phyloP scores from a whole-genome alignment of 2,888 invertebrate species.

The Dugesia japonica region DNA sequence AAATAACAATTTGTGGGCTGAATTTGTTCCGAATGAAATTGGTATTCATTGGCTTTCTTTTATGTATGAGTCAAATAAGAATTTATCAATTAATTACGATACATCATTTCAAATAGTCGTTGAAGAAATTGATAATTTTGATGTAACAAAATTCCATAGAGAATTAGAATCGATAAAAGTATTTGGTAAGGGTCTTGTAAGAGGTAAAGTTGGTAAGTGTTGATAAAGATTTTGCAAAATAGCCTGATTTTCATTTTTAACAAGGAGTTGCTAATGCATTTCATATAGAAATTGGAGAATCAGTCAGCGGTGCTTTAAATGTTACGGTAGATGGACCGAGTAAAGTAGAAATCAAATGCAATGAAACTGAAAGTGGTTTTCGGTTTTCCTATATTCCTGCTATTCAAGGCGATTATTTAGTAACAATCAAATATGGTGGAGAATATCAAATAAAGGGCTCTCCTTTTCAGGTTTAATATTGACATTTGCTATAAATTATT shows the following conservation, averaged over 20 bases:
- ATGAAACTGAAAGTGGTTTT: conserved; percentile 7
- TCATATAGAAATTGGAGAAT: neutral
- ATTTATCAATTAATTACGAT: neutral
- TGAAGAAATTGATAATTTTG: neutral
- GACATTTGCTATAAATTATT: too few species aligned
- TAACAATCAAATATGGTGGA: neutral
- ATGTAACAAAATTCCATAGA: neutral
- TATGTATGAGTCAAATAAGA: neutral
- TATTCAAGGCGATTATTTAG: neutral
- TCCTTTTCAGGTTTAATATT: neutral
- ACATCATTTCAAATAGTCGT: neutral
- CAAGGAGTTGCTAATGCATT: neutral
- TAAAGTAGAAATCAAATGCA: conserved; percentile 15
- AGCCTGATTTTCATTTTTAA: too few species aligned
- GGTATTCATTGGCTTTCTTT: neutral
- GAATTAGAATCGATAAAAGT: conserved; percentile 4
- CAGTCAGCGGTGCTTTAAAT: neutral
- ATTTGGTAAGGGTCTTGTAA: neutral
- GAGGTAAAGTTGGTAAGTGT: neutral
- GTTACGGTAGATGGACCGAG: neutral
- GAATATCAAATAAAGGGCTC: conserved; percentile 13
- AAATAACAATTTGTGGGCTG: neutral
- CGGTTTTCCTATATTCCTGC: neutral
- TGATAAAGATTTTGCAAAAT: too few species aligned
- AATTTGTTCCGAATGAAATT: neutral